These are phyloP conservation scores for Drosophila helvetica DNA, from an alignment of 2,888 invertebrate species.

Conservation along the genomic window DNA sequence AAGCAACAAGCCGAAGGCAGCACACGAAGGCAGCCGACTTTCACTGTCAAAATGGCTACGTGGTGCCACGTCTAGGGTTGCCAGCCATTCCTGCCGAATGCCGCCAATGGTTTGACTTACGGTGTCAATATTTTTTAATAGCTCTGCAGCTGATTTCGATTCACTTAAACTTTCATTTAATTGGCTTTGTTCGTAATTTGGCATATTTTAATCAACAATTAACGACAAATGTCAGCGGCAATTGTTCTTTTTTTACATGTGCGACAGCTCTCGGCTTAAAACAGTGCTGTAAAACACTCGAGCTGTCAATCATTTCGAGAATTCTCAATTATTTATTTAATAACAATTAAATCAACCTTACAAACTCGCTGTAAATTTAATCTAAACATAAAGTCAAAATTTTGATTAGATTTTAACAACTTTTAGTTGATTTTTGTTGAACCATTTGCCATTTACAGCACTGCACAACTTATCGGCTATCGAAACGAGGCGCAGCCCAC, in stretches of 20 bases:
- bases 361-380: neutral
- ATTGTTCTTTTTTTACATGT: neutral
- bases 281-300: slow-evolving; percentile 4
- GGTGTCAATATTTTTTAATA: neutral
- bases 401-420: neutral
- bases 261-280: slow-evolving; percentile 5
- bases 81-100: slow-evolving; percentile 7
- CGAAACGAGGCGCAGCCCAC: slow-evolving; percentile 49
- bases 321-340: neutral
- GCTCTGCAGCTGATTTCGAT: neutral
- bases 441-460: neutral
- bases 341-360: neutral
- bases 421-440: neutral
- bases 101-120: slow-evolving; percentile 3
- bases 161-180: slow-evolving; percentile 22
- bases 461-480: neutral
- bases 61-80: slow-evolving; percentile 70
- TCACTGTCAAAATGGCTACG: slow-evolving; percentile 72
- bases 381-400: neutral
- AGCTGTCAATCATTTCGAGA: slow-evolving; percentile 26
- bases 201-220: too few species aligned
- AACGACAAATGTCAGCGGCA: neutral
- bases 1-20: slow-evolving; percentile 46
- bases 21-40: slow-evolving; percentile 66
- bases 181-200: rapidly evolving